phyloP scores from a whole-genome alignment of 2,113 vertebrate genomes.

The Himantopus leucocephalus region DNA sequence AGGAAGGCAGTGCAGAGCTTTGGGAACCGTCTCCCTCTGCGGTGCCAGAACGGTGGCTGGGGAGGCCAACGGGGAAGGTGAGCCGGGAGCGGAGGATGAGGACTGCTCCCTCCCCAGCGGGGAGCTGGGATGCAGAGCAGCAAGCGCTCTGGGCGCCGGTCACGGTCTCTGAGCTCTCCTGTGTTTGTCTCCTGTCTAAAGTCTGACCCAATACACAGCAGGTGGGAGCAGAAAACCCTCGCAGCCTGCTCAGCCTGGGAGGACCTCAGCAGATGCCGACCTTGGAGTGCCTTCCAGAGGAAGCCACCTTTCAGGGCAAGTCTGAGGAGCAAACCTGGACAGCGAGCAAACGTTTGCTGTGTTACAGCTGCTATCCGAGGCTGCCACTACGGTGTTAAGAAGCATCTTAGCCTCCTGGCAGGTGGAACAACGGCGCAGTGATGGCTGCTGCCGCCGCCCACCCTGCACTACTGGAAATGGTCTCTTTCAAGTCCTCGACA shows the following conservation, averaged over 20 bases:
- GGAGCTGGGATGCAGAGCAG: background rate
- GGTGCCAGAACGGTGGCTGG: background rate
- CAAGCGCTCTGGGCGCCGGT: background rate
- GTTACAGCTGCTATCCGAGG: background rate
- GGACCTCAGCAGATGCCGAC: background rate
- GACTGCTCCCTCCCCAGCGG: background rate
- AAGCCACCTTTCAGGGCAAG: background rate
- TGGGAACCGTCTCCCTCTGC: background rate
- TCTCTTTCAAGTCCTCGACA: background rate
- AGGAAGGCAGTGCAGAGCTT: background rate
- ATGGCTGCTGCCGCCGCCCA: background rate
- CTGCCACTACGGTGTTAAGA: too few relatives aligned
- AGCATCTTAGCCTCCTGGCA: background rate
- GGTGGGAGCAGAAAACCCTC: background rate
- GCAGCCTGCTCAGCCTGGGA: background rate
- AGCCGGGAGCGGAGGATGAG: too few relatives aligned
- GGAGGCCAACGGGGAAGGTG: background rate
- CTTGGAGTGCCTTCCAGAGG: background rate
- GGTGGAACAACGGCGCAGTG: background rate
- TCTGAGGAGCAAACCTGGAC: background rate
- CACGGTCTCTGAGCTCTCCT: background rate
- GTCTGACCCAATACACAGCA: background rate
- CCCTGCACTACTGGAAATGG: accelerated
- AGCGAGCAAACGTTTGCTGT: accelerated
- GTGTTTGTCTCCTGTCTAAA: background rate